These are phyloP conservation scores for Chrysolina americana DNA, from an alignment of 2,888 invertebrate genomes.

Conservation along the genomic window DNA sequence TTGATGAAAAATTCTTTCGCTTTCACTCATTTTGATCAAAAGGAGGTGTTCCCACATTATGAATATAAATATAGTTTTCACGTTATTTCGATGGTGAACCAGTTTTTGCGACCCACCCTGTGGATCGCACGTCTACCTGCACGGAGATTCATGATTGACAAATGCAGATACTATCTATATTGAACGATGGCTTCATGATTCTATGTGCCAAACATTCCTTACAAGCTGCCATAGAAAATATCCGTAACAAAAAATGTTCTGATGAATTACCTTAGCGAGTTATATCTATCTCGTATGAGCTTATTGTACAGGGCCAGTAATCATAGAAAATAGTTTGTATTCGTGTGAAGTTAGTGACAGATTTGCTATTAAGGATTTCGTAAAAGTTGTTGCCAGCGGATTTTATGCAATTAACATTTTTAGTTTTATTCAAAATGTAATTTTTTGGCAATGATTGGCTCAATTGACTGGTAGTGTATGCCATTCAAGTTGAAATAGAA, in stretches of 20 bases:
- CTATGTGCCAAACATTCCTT: conserved; percentile 39
- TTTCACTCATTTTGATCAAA: background rate
- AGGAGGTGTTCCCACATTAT: background rate
- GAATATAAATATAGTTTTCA: background rate
- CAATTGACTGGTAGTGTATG: no score
- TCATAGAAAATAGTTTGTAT: background rate
- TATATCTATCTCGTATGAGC: background rate
- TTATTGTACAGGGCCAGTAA: background rate
- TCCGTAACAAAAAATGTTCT: conserved; percentile 1
- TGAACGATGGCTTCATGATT: conserved; percentile 48
- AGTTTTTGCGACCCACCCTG: background rate
- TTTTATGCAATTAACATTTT: no score
- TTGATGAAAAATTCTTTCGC: no score
- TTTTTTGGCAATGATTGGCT: no score
- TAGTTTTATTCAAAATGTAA: no score
- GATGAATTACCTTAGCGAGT: background rate
- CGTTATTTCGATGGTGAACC: background rate
- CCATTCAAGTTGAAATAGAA: no score
- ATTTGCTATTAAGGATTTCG: no score
- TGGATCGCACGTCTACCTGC: background rate
- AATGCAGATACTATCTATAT: conserved; percentile 44
- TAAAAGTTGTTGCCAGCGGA: no score
- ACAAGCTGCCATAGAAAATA: conserved; percentile 36
- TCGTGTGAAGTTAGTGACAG: background rate
- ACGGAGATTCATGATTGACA: conserved; percentile 42